phyloP scores from a whole-genome alignment of 2,797 vertebrate genomes.

The Varecia variegata region DNA sequence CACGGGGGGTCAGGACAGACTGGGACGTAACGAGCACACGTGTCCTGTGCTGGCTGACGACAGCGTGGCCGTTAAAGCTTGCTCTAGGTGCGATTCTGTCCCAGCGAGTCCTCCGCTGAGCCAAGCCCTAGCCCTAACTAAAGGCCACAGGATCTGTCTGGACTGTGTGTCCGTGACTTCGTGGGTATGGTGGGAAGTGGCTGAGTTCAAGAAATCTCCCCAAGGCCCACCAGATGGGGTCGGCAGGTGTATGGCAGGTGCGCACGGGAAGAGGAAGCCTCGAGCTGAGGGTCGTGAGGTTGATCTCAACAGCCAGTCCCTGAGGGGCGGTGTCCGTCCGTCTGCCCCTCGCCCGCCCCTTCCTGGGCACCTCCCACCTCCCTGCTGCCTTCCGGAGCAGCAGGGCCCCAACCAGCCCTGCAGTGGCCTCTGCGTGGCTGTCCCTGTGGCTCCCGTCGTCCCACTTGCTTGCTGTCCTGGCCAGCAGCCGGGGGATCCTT shows the following conservation, averaged over 20 bases:
- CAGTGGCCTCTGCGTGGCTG: rapidly evolving
- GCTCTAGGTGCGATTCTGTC: not conserved
- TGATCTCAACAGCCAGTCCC: rapidly evolving
- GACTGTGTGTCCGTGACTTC: rapidly evolving
- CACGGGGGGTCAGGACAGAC: rapidly evolving
- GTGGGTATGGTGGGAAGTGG: rapidly evolving
- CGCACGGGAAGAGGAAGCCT: rapidly evolving
- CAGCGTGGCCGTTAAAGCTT: rapidly evolving
- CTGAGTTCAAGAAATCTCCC: rapidly evolving
- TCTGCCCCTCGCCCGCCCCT: rapidly evolving
- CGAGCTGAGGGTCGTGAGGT: rapidly evolving
- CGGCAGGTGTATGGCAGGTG: rapidly evolving
- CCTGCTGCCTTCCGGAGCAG: rapidly evolving
- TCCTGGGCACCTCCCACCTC: rapidly evolving
- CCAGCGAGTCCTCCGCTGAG: rapidly evolving
- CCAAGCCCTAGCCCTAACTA: rapidly evolving
- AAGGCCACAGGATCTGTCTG: not conserved
- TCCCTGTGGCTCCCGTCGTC: not conserved
- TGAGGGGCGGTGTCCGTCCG: rapidly evolving
- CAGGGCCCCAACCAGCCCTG: rapidly evolving
- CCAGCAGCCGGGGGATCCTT: rapidly evolving
- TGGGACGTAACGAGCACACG: rapidly evolving
- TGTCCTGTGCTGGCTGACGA: rapidly evolving
- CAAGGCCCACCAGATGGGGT: rapidly evolving
- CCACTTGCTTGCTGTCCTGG: rapidly evolving